Evolutionary conservation across 2,888 invertebrate genomes (phyloP).

Genomic region (Tupiocoris notatus): DNA sequence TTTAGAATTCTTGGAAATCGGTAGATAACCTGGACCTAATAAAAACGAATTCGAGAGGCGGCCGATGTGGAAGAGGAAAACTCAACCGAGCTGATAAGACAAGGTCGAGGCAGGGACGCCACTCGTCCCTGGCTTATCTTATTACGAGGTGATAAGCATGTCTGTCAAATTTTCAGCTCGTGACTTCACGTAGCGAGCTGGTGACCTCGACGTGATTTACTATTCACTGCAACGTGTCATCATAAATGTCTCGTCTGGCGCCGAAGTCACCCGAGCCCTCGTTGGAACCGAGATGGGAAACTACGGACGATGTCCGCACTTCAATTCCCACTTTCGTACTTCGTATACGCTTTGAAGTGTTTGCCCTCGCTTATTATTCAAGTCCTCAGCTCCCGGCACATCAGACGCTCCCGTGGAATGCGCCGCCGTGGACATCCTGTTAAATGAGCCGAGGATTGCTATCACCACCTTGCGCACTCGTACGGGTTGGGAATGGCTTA

Average conservation of each 20-base stretch:
- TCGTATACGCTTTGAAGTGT: background rate
- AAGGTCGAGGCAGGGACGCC: slow-evolving; percentile 25
- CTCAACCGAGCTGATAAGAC: background rate
- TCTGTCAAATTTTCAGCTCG: background rate
- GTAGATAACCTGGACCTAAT: too few relatives aligned
- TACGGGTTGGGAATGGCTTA: slow-evolving; percentile 10
- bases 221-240: slow-evolving; percentile 5
- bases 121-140: background rate
- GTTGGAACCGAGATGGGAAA: too few relatives aligned
- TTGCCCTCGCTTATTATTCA: background rate
- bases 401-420: slow-evolving; percentile 15
- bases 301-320: background rate
- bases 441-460: slow-evolving; percentile 1
- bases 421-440: slow-evolving; percentile 20
- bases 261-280: background rate
- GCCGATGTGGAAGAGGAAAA: slow-evolving; percentile 19
- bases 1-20: too few relatives aligned
- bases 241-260: slow-evolving; percentile 6
- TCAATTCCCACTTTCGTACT: background rate
- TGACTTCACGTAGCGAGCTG: background rate
- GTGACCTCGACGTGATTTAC: slow-evolving; percentile 5
- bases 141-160: background rate
- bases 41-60: too few relatives aligned
- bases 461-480: background rate
- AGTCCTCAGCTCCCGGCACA: background rate